Conservation (phyloP, 2,888 invertebrate species). For the Cryptocheilus praepositus region DNA sequence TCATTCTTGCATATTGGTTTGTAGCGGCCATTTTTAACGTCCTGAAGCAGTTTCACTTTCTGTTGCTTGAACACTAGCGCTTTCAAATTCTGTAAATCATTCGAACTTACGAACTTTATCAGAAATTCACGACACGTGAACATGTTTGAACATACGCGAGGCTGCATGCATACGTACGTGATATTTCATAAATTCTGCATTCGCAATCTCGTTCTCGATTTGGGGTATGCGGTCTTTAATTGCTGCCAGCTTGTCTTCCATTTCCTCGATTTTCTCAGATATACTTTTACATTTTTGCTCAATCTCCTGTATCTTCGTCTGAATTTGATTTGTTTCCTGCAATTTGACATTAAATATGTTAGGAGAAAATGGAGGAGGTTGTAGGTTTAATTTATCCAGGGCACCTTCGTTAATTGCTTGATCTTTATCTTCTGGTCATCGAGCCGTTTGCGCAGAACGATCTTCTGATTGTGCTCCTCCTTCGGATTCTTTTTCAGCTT, state of each 20-base stretch:
- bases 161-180: conserved; percentile 61
- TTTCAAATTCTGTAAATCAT: conserved; percentile 76
- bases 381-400: not conserved
- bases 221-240: conserved; percentile 62
- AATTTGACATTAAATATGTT: conserved; percentile 15
- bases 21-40: conserved; percentile 73
- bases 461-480: conserved; percentile 75
- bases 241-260: conserved; percentile 61
- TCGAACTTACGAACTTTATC: too few species aligned
- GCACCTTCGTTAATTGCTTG: conserved; percentile 76
- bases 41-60: conserved; percentile 79
- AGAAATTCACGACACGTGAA: too few species aligned
- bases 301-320: conserved; percentile 61
- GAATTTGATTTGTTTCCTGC: conserved; percentile 68
- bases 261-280: conserved; percentile 62
- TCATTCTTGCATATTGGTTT: conserved; percentile 74
- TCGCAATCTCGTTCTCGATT: conserved; percentile 70
- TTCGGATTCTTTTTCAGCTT: conserved; percentile 76
- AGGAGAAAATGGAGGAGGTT: too few species aligned
- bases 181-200: conserved; percentile 73
- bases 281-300: conserved; percentile 59
- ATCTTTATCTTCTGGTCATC: conserved; percentile 79
- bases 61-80: conserved; percentile 83
- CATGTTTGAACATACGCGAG: too few species aligned
- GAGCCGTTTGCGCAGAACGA: conserved; percentile 78